phyloP scores from a whole-genome alignment of 2,888 invertebrate genomes.

The Eristalinus aeneus region DNA sequence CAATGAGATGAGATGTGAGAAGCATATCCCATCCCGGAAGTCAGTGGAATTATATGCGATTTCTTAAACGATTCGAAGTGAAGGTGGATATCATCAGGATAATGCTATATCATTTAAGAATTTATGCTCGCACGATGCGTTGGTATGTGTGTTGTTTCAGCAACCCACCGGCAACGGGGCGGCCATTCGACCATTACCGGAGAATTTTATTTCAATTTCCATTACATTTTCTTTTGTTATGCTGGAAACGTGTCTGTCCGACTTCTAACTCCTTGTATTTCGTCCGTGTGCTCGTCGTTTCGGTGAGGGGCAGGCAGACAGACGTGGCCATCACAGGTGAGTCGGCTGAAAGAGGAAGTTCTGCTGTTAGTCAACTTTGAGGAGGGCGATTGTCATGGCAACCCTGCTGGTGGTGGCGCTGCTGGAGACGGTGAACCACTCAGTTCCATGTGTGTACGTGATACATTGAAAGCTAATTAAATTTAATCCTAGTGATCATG shows the following conservation, averaged over 20 bases:
- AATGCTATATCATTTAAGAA: conserved; percentile 70
- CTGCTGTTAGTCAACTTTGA: background rate
- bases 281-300: background rate
- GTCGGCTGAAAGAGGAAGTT: background rate
- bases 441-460: conserved; percentile 58
- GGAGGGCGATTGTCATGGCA: background rate
- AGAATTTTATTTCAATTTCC: conserved; percentile 71
- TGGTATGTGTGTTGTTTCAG: conserved; percentile 61
- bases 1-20: conserved; percentile 45
- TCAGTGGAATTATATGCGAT: conserved; percentile 77
- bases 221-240: conserved; percentile 71
- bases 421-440: background rate
- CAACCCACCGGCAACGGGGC: background rate
- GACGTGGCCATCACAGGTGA: background rate
- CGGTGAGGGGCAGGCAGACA: background rate
- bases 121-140: conserved; percentile 66
- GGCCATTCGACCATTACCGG: conserved; percentile 56
- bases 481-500: conserved; percentile 71
- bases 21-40: conserved; percentile 64
- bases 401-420: conserved; percentile 34
- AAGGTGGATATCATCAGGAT: conserved; percentile 69
- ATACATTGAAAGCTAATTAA: conserved; percentile 73
- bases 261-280: conserved; percentile 18
- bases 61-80: conserved; percentile 73
- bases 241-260: conserved; percentile 61